These are phyloP conservation scores for Taphrorychus bicolor DNA, from an alignment of 2,888 invertebrate species.

Conservation along the genomic window DNA sequence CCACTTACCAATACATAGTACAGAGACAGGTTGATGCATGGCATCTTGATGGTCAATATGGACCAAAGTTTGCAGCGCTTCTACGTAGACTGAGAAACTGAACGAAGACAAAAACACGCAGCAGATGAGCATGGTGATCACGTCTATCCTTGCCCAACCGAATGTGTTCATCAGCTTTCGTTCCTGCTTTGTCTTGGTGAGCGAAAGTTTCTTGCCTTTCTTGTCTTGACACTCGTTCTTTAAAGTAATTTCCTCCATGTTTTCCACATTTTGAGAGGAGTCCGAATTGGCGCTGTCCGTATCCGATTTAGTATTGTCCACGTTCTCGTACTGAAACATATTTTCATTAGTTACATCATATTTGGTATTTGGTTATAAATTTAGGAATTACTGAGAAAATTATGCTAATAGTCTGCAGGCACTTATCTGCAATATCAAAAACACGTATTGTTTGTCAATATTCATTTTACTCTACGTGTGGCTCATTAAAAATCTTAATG, in stretches of 20 bases:
- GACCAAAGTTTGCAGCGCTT: conserved; percentile 80
- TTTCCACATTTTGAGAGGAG: no score
- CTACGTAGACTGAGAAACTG: conserved; percentile 81
- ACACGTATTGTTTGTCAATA: conserved; percentile 4
- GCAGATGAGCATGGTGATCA: conserved; percentile 82
- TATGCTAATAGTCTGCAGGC: background rate
- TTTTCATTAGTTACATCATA: background rate
- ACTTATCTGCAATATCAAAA: background rate
- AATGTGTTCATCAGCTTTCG: conserved; percentile 82
- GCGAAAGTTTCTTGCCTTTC: conserved; percentile 16
- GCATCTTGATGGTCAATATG: conserved; percentile 76
- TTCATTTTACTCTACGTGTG: background rate
- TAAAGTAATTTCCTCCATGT: conserved; percentile 9
- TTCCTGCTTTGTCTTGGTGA: conserved; percentile 56
- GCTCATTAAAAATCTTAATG: background rate
- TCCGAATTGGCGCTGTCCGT: background rate
- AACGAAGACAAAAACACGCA: conserved; percentile 84
- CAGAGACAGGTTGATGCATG: conserved; percentile 77
- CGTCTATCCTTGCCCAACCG: conserved; percentile 90
- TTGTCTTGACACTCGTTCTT: conserved; percentile 20
- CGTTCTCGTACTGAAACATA: background rate
- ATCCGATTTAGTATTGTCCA: background rate
- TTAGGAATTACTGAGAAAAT: background rate
- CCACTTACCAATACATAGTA: conserved; percentile 70
- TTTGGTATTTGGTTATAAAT: background rate